Percentiles rank a stretch among this genome's conserved stretches.
phyloP scores from a whole-genome alignment of 2,888 invertebrate genomes.

The Tenthredo scrophulariae region DNA sequence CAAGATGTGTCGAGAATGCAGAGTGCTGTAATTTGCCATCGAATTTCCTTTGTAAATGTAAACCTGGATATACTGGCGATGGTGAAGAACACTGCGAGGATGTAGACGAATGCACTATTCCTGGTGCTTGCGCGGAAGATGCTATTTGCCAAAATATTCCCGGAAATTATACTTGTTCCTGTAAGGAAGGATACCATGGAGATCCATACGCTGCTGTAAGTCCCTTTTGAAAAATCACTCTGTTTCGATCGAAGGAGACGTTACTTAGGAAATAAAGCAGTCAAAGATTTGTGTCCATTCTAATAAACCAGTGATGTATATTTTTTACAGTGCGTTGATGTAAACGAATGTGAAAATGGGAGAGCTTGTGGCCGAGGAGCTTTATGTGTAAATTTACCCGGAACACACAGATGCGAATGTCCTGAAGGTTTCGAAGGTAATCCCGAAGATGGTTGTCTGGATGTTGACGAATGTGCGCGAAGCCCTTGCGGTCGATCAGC shows the following conservation, averaged over 20 bases:
- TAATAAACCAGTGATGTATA: background rate
- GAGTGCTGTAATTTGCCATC: constrained; percentile 97
- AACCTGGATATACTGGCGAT: constrained; percentile 93
- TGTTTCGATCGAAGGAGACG: background rate
- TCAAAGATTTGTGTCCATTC: background rate
- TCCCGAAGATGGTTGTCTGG: constrained; percentile 87
- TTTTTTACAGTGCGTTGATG: constrained; percentile 85
- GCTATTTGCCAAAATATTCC: constrained; percentile 90
- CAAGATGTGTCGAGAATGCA: constrained; percentile 93
- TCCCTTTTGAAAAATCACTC: constrained; percentile 50
- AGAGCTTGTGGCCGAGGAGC: constrained; percentile 90
- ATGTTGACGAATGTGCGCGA: constrained; percentile 88
- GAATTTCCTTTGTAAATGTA: constrained; percentile 96
- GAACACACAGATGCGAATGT: constrained; percentile 91
- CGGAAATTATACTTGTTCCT: constrained; percentile 93
- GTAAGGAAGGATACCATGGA: constrained; percentile 91
- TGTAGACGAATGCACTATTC: constrained; percentile 92
- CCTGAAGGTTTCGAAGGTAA: constrained; percentile 91
- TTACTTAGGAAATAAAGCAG: background rate
- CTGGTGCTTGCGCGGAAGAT: constrained; percentile 90
- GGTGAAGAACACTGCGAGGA: constrained; percentile 94
- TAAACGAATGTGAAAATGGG: constrained; percentile 89
- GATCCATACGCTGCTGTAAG: constrained; percentile 87
- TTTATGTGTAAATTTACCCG: constrained; percentile 88
- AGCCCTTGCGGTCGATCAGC: constrained; percentile 90